phyloP scores from a whole-genome alignment of 2,113 vertebrate species.

The Progne subis region DNA sequence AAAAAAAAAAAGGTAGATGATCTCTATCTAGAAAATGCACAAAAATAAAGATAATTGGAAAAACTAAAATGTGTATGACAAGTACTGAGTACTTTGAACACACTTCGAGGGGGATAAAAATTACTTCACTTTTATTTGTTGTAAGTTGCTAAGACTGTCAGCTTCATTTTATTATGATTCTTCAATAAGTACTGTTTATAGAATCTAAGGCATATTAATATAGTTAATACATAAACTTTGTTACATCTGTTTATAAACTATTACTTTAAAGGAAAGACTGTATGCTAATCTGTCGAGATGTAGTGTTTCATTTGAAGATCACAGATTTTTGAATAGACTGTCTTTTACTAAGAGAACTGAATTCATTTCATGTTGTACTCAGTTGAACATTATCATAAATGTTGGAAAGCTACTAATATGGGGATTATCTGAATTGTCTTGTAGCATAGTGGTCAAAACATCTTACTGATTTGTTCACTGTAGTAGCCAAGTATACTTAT shows the following conservation, averaged over 20 bases:
- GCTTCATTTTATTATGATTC: constrained; percentile 14
- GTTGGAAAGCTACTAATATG: constrained; percentile 6
- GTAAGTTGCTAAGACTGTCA: background rate
- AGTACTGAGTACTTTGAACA: constrained; percentile 76
- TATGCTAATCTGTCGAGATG: background rate
- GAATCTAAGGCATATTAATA: constrained; percentile 7
- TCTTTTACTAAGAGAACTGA: background rate
- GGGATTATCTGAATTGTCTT: background rate
- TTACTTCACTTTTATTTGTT: constrained; percentile 16
- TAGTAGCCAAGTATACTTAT: background rate
- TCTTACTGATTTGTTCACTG: constrained; percentile 5
- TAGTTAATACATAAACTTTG: background rate
- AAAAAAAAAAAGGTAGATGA: background rate
- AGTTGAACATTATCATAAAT: background rate
- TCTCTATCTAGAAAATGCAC: constrained; percentile 1
- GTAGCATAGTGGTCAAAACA: background rate
- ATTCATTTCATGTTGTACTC: constrained; percentile 24
- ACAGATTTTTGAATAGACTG: background rate
- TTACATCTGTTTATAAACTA: constrained; percentile 25
- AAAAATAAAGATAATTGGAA: constrained; percentile 32
- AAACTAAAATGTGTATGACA: constrained; percentile 64
- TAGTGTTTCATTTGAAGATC: background rate
- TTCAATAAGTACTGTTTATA: background rate
- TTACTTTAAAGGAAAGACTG: constrained; percentile 38
- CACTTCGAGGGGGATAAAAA: constrained; percentile 28